Percentiles rank a stretch among this genome's conserved stretches.
Conservation (phyloP, 2,888 invertebrate species). For the Zootermopsis nevadensis region DNA sequence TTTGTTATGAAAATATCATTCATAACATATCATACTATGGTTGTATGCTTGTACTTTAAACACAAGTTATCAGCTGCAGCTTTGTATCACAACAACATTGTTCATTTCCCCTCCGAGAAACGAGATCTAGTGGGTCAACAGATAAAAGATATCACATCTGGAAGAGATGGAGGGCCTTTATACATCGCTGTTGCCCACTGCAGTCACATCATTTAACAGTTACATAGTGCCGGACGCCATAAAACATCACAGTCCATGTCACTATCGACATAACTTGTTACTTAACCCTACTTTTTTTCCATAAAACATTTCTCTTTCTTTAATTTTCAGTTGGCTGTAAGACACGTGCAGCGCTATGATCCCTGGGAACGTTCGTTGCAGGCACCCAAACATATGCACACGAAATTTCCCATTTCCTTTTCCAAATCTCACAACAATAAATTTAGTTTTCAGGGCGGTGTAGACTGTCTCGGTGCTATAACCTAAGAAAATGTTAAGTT, state of each 20-base stretch:
- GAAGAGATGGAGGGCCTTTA: neutral
- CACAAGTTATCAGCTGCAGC: neutral
- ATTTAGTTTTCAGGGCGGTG: no score
- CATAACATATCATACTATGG: no score
- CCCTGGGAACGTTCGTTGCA: no score
- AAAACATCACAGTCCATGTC: constrained; percentile 15
- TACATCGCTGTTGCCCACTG: neutral
- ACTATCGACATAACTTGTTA: constrained; percentile 26
- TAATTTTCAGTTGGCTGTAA: neutral
- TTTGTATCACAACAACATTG: neutral
- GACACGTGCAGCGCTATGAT: neutral
- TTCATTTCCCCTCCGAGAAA: neutral
- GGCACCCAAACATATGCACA: no score
- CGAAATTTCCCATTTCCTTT: no score
- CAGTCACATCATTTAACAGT: neutral
- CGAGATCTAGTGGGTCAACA: neutral
- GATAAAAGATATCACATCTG: neutral
- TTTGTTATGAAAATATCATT: no score
- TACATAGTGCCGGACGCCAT: neutral
- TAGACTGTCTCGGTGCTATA: no score
- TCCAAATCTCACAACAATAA: no score
- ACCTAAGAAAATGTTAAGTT: no score
- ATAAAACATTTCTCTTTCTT: constrained; percentile 20
- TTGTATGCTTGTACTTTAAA: neutral
- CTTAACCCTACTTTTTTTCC: neutral